A percentile compares a stretch with the other conserved stretches of the same genome.
Evolutionary conservation across 1,140 invertebrate species (phyloP).

Genomic region (Atta colombica): DNA sequence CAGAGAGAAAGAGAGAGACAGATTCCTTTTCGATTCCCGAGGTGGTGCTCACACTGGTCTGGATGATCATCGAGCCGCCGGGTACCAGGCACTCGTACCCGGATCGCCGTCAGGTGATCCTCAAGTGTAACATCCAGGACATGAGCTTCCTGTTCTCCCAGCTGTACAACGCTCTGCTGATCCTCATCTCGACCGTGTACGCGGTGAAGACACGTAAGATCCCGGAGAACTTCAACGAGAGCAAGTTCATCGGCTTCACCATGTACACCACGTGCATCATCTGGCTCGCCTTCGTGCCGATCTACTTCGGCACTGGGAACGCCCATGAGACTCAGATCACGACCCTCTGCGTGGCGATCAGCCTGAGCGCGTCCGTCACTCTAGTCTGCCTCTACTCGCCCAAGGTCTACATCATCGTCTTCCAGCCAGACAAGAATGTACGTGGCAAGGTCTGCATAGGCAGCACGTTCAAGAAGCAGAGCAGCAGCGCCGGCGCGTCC

Average conservation of each 20-base stretch:
- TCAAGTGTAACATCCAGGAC: constrained; percentile 90
- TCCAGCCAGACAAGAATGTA: constrained; percentile 90
- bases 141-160: constrained; percentile 90
- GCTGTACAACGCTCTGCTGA: constrained; percentile 91
- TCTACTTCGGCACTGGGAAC: constrained; percentile 91
- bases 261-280: constrained; percentile 94
- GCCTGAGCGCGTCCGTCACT: constrained; percentile 90
- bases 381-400: constrained; percentile 91
- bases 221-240: constrained; percentile 93
- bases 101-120: constrained; percentile 85
- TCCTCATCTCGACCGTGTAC: constrained; percentile 91
- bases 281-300: constrained; percentile 92
- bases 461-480: constrained; percentile 83
- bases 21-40: constrained; percentile 27
- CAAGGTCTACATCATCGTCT: constrained; percentile 91
- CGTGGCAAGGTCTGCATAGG: constrained; percentile 82
- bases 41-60: constrained; percentile 85
- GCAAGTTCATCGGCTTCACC: constrained; percentile 91
- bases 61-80: constrained; percentile 90
- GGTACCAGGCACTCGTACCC: constrained; percentile 88
- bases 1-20: background rate
- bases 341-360: constrained; percentile 91
- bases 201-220: constrained; percentile 92
- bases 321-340: constrained; percentile 91
- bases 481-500: constrained; percentile 82